Base-by-base conservation (phyloP, 2,888 invertebrate species). In the Epicampocera succincta region DNA sequence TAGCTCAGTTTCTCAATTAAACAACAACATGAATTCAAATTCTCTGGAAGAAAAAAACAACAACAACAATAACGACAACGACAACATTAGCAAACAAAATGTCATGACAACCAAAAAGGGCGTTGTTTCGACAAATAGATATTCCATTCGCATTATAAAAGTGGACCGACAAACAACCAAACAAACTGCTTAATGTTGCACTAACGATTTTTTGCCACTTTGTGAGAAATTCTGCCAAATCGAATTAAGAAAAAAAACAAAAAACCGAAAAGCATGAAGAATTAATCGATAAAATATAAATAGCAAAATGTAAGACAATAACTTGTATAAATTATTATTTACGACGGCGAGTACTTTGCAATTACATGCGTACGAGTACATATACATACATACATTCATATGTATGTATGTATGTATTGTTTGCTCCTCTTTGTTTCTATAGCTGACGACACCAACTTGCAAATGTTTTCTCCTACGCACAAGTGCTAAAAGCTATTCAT, bases 281-380 rank as follows among this genome's bases (percentile, higher is more conserved):
- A 12, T 12, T 15, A 54, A 71, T 60, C 46, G 38, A 71, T 71
- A 58, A 71, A 71, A 40, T 58, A 60, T 46, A 50, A 71, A 71
- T 60, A 71, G 42, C 25, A 52, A 63, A 68, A 50, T 42, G 33
- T 48, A 11, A 42, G 15, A 44, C 52, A 60, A 50, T 52, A 52
- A 68, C 52, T 60, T 52, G 60, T 48, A 29, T 15, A 52, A 33
- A 42, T 60, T 58, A 42, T 33, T 33, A 33, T 1, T 6, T 38
- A 1, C 40, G 3, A 29, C 8, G 3, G 15, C 56, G 50, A 33
- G 29, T 60, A 29, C 44, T 66, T 19, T 48, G 15, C 12, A 52
- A 29, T 44, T 33, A 44, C n/a, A n/a, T n/a, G n/a, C n/a, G n/a
- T n/a, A n/a, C n/a, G n/a, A n/a, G n/a, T n/a, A n/a, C n/a, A n/a